Evolutionary conservation across 2,888 invertebrate species (phyloP), one percentile per base, ranked within the genome.

Genomic region (Plebejus melissa): DNA sequence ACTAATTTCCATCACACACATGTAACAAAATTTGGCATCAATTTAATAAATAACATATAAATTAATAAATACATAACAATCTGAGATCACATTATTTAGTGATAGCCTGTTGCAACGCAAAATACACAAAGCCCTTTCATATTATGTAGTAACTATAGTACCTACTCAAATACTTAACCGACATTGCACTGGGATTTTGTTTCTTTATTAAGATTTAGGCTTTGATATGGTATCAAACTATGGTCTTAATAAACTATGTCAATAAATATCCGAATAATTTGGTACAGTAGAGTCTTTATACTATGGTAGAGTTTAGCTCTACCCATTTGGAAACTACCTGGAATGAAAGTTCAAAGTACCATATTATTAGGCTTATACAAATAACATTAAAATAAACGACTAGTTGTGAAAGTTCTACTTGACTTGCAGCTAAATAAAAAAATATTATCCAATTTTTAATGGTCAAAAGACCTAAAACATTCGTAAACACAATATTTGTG

Each of bases 21-120:
- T 70, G 74, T 65, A 70, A 65, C 69, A 77, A 76, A 72, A 78
- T 80, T 80, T 80, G 79, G 79, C 80, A 80, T 78, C 75, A 69
- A 69, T 74, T 65, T 65, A 65, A 65, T 65, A 65, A 65, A 76
- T 32, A 74, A 41, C 69, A 76, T 74, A 74, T 46, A 46, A 46
- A 46, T 46, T 54, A 13, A 54, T 54, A 75, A 65, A 72, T 76
- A 71, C 13, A 76, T 60, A 69, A 72, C 76, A 79, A 69, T 74
- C 16, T 78, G 80, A 80, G 79, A 80, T 80, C 79, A 74, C 16
- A 60, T 28, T 11, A 74, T 46, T 71, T 71, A 28, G 69, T 41
- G 13, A 69, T 58, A 74, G 69, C 58, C 60, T 69, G 7, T 69
- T 38, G 76, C 41, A 75, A 70, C 70, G 16, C 74, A 74, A 74